Evolutionary conservation across 1,140 invertebrate species (phyloP).

Genomic region (Phortica variegata): DNA sequence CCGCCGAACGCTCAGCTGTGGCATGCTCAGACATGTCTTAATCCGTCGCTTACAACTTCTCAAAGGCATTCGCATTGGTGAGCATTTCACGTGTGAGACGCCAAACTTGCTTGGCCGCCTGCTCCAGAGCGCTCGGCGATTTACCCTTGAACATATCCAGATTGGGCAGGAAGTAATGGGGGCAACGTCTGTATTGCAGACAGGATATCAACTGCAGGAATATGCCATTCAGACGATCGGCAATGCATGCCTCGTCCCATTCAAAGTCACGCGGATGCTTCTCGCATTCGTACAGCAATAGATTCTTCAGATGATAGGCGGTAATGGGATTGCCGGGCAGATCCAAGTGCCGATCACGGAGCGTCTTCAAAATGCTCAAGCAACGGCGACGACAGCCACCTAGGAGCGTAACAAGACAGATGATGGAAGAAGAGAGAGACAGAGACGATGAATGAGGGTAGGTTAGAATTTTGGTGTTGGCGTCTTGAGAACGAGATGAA

Average conservation of each 20-base stretch:
- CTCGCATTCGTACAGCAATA: constrained; percentile 92
- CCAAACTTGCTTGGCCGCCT: constrained; percentile 91
- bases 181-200: constrained; percentile 88
- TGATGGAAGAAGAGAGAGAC: neutral
- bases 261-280: constrained; percentile 89
- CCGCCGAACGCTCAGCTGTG: neutral
- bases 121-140: constrained; percentile 80
- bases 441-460: neutral
- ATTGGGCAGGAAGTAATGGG: constrained; percentile 87
- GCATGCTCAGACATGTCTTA: too few species aligned
- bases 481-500: neutral
- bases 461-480: neutral
- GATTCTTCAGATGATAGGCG: constrained; percentile 85
- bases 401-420: constrained; percentile 13
- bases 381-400: constrained; percentile 75
- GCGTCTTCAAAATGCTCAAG: constrained; percentile 83
- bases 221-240: constrained; percentile 90
- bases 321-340: constrained; percentile 83
- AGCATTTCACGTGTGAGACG: constrained; percentile 84
- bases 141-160: constrained; percentile 88
- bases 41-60: constrained; percentile 79
- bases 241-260: constrained; percentile 88
- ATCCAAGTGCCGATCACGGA: constrained; percentile 86
- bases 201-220: constrained; percentile 92
- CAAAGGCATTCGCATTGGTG: constrained; percentile 85